Evolutionary conservation across 30 jellyfish, hydroid and myxozoan species (phyloP).

Genomic region (Pseudorhiza aurosa): DNA sequence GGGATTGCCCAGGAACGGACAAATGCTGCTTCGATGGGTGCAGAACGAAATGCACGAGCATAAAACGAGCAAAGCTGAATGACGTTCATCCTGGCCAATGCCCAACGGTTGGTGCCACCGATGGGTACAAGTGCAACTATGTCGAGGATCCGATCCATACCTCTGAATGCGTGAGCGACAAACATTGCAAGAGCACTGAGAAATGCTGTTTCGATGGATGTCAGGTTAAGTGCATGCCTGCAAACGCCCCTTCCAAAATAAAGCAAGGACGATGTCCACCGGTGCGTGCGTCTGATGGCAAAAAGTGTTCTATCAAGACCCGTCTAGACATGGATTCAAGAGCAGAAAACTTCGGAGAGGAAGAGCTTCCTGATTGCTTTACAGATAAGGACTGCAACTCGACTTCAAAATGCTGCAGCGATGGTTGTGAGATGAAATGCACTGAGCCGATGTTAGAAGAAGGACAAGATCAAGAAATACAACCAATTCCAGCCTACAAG

Average conservation of each 20-base stretch:
- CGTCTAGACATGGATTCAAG: not conserved
- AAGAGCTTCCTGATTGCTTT: not conserved
- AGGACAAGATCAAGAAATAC: too few species aligned
- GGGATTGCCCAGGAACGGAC: slow-evolving; percentile 23
- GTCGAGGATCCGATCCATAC: not conserved
- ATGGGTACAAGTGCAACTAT: not conserved
- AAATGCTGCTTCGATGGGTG: slow-evolving; percentile 54
- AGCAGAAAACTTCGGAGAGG: not conserved
- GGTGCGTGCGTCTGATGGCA: not conserved
- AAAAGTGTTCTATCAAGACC: not conserved
- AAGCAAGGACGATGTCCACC: slow-evolving; percentile 20
- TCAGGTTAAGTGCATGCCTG: not conserved
- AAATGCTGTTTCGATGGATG: slow-evolving; percentile 31
- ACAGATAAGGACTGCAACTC: slow-evolving; percentile 11
- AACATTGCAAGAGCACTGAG: slow-evolving; percentile 1
- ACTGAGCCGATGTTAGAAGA: not conserved
- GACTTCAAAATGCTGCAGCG: slow-evolving; percentile 17
- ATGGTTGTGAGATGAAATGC: slow-evolving; percentile 24
- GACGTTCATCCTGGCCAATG: not conserved
- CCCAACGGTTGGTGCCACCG: not conserved
- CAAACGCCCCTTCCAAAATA: not conserved
- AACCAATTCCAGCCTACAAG: not conserved
- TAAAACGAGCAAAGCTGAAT: not conserved
- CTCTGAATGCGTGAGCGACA: not conserved
- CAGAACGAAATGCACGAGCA: slow-evolving; percentile 8